These are phyloP conservation scores for Haliaeetus leucogaster DNA, from an alignment of 2,113 vertebrate species.

Conservation along the genomic window DNA sequence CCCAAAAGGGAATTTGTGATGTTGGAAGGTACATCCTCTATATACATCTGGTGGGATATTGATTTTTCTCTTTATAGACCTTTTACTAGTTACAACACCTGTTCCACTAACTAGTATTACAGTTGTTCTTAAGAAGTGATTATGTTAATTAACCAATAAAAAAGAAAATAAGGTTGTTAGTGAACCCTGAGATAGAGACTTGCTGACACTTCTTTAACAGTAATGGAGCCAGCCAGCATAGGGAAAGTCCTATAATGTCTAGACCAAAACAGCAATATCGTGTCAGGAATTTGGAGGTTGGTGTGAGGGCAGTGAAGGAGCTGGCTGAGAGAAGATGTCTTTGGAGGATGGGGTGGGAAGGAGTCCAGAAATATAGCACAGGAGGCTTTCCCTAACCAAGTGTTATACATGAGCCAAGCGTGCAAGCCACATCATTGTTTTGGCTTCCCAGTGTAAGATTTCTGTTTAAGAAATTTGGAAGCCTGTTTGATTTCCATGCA, in stretches of 20 bases:
- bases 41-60: background rate
- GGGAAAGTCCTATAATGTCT: background rate
- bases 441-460: background rate
- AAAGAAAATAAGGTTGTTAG: background rate
- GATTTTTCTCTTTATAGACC: background rate
- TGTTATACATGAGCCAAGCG: fast-evolving
- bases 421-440: background rate
- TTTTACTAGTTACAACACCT: background rate
- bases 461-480: background rate
- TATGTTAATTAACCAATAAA: background rate
- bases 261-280: background rate
- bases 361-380: background rate
- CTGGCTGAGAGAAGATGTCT: background rate
- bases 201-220: background rate
- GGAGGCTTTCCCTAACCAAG: background rate
- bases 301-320: background rate
- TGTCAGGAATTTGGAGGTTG: background rate
- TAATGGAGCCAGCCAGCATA: background rate
- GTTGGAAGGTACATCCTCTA: background rate
- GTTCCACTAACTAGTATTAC: background rate
- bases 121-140: background rate
- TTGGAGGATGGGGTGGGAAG: background rate
- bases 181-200: background rate
- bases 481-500: background rate
- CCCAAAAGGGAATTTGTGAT: background rate